A percentile compares a stretch with the other conserved stretches of the same genome.
phyloP scores from a whole-genome alignment of 2,888 invertebrate species.

The Sesia bembeciformis region DNA sequence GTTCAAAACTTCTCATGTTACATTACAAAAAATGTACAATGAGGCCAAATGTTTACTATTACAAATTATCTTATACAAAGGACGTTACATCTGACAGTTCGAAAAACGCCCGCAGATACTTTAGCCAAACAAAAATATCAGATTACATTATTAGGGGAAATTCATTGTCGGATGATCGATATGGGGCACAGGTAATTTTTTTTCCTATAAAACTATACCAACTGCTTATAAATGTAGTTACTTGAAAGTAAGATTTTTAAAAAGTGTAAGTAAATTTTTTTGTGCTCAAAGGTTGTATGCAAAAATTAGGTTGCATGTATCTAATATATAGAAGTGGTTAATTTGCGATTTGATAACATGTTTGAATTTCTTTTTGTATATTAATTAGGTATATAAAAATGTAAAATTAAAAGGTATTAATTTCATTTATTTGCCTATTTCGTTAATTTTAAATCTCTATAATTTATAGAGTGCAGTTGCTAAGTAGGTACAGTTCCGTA shows the following conservation, averaged over 20 bases:
- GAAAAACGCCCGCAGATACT: slow-evolving; percentile 24
- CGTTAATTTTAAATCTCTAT: too few species aligned
- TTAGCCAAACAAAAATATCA: slow-evolving; percentile 49
- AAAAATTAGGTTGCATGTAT: background rate
- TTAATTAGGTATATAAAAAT: background rate
- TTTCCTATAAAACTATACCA: background rate
- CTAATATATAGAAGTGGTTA: background rate
- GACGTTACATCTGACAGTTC: slow-evolving; percentile 4
- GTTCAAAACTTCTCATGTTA: background rate
- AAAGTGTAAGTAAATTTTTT: too few species aligned
- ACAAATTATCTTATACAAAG: slow-evolving; percentile 58
- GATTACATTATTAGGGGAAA: slow-evolving; percentile 31
- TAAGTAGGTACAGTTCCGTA: too few species aligned
- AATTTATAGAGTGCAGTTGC: too few species aligned
- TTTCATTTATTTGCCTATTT: too few species aligned
- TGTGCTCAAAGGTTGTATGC: background rate
- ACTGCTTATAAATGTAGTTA: too few species aligned
- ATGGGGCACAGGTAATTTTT: slow-evolving; percentile 10
- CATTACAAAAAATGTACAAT: slow-evolving; percentile 28
- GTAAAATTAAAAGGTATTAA: too few species aligned
- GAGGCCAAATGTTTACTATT: slow-evolving; percentile 60
- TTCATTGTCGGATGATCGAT: slow-evolving; percentile 4
- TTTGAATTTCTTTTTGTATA: background rate
- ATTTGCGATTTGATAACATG: background rate
- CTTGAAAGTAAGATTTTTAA: too few species aligned